Base-by-base conservation (phyloP, 2,797 vertebrate species). In the Acanthurus leucopareius region DNA sequence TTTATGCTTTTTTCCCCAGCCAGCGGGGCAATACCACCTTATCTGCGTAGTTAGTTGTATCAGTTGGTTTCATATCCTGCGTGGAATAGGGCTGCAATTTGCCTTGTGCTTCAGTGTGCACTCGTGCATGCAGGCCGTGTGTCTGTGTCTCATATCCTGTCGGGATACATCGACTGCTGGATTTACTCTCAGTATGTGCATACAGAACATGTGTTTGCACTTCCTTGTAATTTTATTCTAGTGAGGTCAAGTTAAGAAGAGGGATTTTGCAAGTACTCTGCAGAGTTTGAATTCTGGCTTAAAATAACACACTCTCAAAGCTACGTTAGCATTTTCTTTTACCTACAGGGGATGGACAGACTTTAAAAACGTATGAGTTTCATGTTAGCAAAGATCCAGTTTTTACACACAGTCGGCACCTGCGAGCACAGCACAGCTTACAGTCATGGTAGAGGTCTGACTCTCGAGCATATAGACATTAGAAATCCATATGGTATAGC, bases 61-160 rank as follows among this genome's bases (percentile, higher is more conserved):
- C 28, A 75, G 71, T 8, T 15, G 2, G 13, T 49, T 69, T 88
- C 84, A 85, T 80, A 85, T 86, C 84, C 87, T 79, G 80, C 59
- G 38, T 52, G 40, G 45, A 54, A 15, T 4, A 40, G 17, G 9
- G 58, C 54, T 32, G 38, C 45, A 56, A 53, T 11, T 52, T 48
- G 32, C 28, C 45, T 65, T 60, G 71, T 25, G 8, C 58, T 28
- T 52, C 51, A 58, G 40, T 51, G 69, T 69, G 63, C 51, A 19
- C 44, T 44, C 25, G 9, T 47, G 64, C 64, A 53, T 61, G 38
- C 32, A 63, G 49, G 28, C 5, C 71, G 73, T 75, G 45, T 58
- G 53, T 72, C 40, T 59, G 47, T 38, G 3, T 58, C 49, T 85
- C 73, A 78, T 65, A 64, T 74, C 67, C 78, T 73, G 67, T 40